Base-by-base conservation (phyloP, 2,888 invertebrate species). In the Monoplex corrugatus region DNA sequence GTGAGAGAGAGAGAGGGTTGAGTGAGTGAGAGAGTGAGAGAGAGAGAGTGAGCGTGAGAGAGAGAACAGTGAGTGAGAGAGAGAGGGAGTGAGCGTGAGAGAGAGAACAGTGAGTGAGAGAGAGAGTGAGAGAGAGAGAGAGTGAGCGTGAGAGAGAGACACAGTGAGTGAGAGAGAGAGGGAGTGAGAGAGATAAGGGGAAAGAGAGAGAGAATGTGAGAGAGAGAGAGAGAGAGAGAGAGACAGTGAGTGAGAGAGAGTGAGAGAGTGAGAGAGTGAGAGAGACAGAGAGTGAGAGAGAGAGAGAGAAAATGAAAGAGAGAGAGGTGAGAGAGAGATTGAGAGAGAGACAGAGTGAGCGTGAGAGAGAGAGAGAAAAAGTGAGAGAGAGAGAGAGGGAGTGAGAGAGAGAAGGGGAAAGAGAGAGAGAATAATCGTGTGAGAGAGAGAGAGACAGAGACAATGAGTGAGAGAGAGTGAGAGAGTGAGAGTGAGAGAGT, bases 271-370 rank as follows among this genome's bases (percentile, higher is more conserved):
- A 87, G 87, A 68, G 35, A 87, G 43, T n/a, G 50, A 0, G 85
- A 13, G 50, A 45, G 85, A 43, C 16, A 38, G 50, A 82, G 10
- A 40, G 82, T 23, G 35, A 82, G 82, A 82, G n/a, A n/a, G n/a
- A n/a, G n/a, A 68, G 84, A 78, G 85, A 85, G 75, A 85, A 80
- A 85, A 78, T 87, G 85, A 87, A 78, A 85, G 57, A 75, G 78
- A 85, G 86, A 78, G 44, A 80, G 72, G 40, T 44, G 63, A 38
- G 38, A 43, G 43, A 44, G 43, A 44, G 10, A 45, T 32, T 16
- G 32, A 78, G 78, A 38, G 78, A 63, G 63, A 38, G 32, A 44
- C n/a, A 43, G 16, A 68, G 68, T 28, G 28, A 68, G 68, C 16
- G 3, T 28, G 68, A 68, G 16, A 68, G 68, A 68, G 16, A 68